phyloP scores from a whole-genome alignment of 2,888 invertebrate genomes.

The Morpho achilles region DNA sequence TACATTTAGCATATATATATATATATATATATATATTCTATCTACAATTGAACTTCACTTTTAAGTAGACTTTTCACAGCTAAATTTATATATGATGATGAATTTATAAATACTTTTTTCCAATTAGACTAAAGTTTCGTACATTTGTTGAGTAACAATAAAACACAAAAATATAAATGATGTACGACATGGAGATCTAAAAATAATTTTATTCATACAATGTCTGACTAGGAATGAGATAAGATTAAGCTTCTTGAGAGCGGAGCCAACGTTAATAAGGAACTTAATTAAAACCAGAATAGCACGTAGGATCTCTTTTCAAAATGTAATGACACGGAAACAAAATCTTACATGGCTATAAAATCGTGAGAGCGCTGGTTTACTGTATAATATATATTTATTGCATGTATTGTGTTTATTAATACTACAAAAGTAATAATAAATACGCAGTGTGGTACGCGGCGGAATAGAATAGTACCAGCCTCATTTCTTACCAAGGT shows the following conservation, averaged over 20 bases:
- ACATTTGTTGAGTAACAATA: constrained; percentile 77
- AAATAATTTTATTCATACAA: constrained; percentile 9
- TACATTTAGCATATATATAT: too few species aligned
- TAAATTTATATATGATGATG: too few species aligned
- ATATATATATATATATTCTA: too few species aligned
- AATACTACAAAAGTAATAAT: neutral
- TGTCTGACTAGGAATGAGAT: constrained; percentile 10
- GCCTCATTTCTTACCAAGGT: too few species aligned
- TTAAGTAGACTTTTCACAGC: neutral
- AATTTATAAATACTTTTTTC: too few species aligned
- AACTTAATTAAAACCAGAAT: constrained; percentile 15
- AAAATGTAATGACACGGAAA: constrained; percentile 9
- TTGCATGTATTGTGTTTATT: neutral
- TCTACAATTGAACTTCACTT: too few species aligned
- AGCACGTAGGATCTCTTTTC: constrained; percentile 9
- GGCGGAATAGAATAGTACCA: too few species aligned
- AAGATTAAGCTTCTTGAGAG: constrained; percentile 8
- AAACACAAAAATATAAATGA: constrained; percentile 59
- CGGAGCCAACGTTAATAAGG: constrained; percentile 10
- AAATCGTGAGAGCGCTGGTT: neutral
- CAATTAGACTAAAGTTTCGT: constrained; percentile 46
- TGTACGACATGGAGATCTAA: constrained; percentile 18
- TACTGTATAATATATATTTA: neutral
- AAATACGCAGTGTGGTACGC: too few species aligned
- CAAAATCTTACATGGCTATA: neutral